phyloP scores from a whole-genome alignment of 2,113 vertebrate species.

The Cathartes aura region DNA sequence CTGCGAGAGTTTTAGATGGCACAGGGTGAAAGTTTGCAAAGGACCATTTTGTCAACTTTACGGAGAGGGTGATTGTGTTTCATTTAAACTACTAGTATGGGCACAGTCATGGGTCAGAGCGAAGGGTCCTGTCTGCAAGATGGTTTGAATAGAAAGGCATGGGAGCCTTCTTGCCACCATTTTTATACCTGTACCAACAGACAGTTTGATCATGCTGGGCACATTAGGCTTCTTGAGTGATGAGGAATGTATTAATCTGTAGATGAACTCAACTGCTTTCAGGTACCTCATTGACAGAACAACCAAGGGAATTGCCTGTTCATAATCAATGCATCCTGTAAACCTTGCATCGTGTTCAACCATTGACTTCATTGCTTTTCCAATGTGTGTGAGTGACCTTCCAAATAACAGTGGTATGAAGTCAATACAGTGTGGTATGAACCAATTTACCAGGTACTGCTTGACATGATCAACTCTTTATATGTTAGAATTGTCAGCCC shows the following conservation, averaged over 20 bases:
- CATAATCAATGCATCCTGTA: background rate
- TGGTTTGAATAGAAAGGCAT: background rate
- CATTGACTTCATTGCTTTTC: background rate
- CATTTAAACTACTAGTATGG: background rate
- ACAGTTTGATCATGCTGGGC: too few species aligned
- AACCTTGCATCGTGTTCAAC: background rate
- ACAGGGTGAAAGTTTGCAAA: background rate
- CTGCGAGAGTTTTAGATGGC: background rate
- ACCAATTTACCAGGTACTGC: background rate
- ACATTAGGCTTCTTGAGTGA: background rate
- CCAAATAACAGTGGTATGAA: background rate
- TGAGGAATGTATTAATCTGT: background rate
- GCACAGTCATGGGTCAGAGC: accelerated
- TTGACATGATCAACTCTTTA: accelerated
- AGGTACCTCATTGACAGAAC: background rate
- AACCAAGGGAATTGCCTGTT: background rate
- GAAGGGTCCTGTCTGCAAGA: background rate
- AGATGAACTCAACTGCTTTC: background rate
- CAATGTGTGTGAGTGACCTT: background rate
- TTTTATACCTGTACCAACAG: background rate
- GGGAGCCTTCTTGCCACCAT: background rate
- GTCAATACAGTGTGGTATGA: background rate
- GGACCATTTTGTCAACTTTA: background rate
- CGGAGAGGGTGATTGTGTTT: background rate
- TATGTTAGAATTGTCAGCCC: background rate